These are phyloP conservation scores for Orientallactaga sibirica DNA, from an alignment of 2,797 vertebrate species.

Conservation along the genomic window DNA sequence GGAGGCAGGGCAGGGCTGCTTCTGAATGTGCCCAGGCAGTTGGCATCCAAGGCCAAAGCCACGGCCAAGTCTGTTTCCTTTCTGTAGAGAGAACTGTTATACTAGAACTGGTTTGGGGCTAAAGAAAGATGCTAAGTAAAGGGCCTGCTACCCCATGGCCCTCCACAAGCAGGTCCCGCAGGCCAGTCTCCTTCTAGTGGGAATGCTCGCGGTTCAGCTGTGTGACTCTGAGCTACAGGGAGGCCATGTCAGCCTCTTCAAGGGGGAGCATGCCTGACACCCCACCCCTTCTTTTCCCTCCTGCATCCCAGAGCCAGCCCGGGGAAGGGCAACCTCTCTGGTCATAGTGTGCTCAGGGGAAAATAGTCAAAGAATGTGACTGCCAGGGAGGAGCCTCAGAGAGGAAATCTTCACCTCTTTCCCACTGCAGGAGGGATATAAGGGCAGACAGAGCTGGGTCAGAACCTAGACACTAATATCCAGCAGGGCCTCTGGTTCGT, in stretches of 20 bases:
- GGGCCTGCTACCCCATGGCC: not conserved
- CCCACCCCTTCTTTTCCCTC: too few species aligned
- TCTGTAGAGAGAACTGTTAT: not conserved
- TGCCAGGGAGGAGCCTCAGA: not conserved
- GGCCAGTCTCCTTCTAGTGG: not conserved
- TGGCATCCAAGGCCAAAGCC: not conserved
- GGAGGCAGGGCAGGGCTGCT: not conserved
- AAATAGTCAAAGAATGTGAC: not conserved
- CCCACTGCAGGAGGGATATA: not conserved
- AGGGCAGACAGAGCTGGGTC: accelerated
- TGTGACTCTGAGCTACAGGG: not conserved
- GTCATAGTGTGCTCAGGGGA: not conserved
- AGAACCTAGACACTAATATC: not conserved
- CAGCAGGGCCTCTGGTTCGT: not conserved
- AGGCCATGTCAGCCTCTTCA: not conserved
- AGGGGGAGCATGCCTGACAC: too few species aligned
- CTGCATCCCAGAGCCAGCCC: not conserved
- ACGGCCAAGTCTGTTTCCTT: not conserved
- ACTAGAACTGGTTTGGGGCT: not conserved
- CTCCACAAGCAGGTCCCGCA: not conserved
- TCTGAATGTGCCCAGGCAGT: not conserved
- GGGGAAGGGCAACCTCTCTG: not conserved
- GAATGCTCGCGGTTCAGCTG: not conserved
- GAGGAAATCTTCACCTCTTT: not conserved
- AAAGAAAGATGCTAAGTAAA: not conserved